These are phyloP conservation scores for Phaetusa simplex DNA, from an alignment of 2,113 vertebrate species.

Conservation along the genomic window DNA sequence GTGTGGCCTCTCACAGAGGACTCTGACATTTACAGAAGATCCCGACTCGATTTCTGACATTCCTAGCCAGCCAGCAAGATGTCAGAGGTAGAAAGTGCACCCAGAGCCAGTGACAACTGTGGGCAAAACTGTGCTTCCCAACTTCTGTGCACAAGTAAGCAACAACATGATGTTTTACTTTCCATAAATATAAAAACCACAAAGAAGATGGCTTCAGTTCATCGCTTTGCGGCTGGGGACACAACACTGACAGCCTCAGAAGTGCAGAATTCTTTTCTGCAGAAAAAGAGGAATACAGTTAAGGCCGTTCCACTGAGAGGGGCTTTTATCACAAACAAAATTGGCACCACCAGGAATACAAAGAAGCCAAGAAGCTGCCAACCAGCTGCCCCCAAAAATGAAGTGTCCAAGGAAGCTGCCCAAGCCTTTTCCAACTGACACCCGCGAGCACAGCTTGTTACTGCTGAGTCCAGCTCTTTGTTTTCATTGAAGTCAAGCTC, in stretches of 20 bases:
- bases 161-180: neutral
- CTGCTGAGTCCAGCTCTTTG: neutral
- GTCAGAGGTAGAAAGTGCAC: neutral
- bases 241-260: neutral
- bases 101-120: neutral
- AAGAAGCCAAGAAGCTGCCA: constrained; percentile 38
- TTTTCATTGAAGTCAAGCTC: neutral
- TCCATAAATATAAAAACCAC: neutral
- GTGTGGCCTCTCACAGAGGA: neutral
- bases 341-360: neutral
- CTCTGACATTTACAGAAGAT: neutral
- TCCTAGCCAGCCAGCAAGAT: neutral
- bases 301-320: neutral
- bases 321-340: neutral
- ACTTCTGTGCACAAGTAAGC: neutral
- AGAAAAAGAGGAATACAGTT: neutral
- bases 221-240: neutral
- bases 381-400: neutral
- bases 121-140: neutral
- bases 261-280: neutral
- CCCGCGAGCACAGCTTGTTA: neutral
- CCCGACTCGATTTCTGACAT: neutral
- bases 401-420: neutral
- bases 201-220: neutral
- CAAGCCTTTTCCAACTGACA: neutral